Percentiles rank a stretch among this genome's conserved stretches.
phyloP scores from a whole-genome alignment of 2,888 invertebrate genomes.

The Blastobasis adustella region DNA sequence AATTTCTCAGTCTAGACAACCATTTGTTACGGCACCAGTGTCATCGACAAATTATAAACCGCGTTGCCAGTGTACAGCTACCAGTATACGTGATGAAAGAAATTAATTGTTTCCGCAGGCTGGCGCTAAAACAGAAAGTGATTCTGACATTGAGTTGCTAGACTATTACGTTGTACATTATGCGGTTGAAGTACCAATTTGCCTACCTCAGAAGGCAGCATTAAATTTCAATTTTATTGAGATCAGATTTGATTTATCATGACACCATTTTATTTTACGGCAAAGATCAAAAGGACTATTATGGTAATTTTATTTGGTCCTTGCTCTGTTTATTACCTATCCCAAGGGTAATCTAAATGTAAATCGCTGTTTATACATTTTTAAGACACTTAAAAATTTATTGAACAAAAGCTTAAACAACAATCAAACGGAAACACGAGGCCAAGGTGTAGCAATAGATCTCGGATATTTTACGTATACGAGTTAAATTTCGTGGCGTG shows the following conservation, averaged over 20 bases:
- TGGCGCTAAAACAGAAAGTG: slow-evolving; percentile 50
- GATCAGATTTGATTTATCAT: no score
- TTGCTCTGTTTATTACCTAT: neutral
- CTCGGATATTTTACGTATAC: neutral
- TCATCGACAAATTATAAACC: slow-evolving; percentile 36
- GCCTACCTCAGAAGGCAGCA: neutral
- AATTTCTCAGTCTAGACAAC: slow-evolving; percentile 52
- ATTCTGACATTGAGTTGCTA: slow-evolving; percentile 34
- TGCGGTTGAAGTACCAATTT: slow-evolving; percentile 12
- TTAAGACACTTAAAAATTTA: no score
- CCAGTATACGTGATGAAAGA: slow-evolving; percentile 30
- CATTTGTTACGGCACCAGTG: slow-evolving; percentile 26
- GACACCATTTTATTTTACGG: no score
- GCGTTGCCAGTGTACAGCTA: slow-evolving; percentile 10
- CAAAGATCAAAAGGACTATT: no score
- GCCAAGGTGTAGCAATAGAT: neutral
- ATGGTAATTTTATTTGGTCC: neutral
- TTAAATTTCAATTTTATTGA: no score
- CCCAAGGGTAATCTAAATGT: neutral
- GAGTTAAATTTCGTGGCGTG: neutral
- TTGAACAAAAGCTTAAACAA: no score
- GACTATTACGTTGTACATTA: slow-evolving; percentile 13
- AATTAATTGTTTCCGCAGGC: slow-evolving; percentile 47
- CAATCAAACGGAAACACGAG: neutral
- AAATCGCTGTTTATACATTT: neutral